These are phyloP conservation scores for Agrotis ipsilon DNA, from an alignment of 2,888 invertebrate species.

Conservation along the genomic window DNA sequence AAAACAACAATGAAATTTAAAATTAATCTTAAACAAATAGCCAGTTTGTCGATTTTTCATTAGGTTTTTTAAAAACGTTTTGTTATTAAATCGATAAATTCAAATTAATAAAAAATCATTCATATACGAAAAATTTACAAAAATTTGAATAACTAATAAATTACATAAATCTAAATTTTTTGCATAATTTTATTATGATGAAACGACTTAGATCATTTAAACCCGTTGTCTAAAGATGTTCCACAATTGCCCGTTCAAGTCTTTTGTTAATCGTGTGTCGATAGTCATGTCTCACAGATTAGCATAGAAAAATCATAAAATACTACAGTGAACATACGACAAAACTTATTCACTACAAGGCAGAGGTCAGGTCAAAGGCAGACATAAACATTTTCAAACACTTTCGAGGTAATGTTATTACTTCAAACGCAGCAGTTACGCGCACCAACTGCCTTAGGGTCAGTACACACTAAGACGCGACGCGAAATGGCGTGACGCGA, in stretches of 20 bases:
- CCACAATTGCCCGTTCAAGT: too few species aligned
- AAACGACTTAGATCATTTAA: not conserved
- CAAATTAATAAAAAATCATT: not conserved
- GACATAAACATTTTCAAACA: constrained; percentile 46
- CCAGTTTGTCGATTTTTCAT: not conserved
- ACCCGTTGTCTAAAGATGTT: not conserved
- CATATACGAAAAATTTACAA: not conserved
- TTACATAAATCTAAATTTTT: not conserved
- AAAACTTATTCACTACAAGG: constrained; percentile 32
- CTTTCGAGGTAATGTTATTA: constrained; percentile 21
- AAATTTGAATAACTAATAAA: not conserved
- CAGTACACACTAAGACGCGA: too few species aligned
- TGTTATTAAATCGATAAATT: constrained; percentile 6
- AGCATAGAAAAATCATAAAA: constrained; percentile 49
- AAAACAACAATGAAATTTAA: constrained; percentile 1
- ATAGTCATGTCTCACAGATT: constrained; percentile 17
- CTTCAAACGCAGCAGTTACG: constrained; percentile 21
- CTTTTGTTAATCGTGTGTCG: not conserved
- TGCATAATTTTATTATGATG: not conserved
- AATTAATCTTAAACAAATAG: constrained; percentile 4
- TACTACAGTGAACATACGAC: constrained; percentile 19
- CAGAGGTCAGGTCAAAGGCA: constrained; percentile 38
- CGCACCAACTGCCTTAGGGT: not conserved
- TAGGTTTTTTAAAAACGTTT: not conserved
- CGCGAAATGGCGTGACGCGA: too few species aligned